Conservation (phyloP, 2,113 vertebrate species). For the Rhodinocichla rosea region DNA sequence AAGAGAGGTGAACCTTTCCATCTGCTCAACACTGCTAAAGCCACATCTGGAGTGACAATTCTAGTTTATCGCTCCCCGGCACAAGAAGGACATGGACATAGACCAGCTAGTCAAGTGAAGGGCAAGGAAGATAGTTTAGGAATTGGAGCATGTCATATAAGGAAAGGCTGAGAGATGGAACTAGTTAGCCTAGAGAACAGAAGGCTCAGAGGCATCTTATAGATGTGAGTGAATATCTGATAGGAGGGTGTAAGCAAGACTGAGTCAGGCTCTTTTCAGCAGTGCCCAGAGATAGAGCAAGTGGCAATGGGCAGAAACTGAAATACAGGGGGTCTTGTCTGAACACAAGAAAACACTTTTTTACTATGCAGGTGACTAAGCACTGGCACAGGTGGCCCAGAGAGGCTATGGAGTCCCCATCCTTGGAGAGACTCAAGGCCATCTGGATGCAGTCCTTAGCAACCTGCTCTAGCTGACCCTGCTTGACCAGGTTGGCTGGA, state of each 20-base stretch:
- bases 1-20: background rate
- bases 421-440: background rate
- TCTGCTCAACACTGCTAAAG: background rate
- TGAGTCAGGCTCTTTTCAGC: background rate
- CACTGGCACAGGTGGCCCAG: background rate
- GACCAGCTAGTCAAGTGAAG: background rate
- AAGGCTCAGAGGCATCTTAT: background rate
- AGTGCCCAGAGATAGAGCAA: background rate
- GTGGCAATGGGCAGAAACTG: background rate
- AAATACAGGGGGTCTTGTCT: background rate
- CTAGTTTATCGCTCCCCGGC: background rate
- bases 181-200: background rate
- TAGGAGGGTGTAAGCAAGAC: background rate
- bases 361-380: background rate
- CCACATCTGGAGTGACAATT: background rate
- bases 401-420: background rate
- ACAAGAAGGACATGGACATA: background rate
- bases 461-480: background rate
- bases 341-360: background rate
- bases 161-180: background rate
- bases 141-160: background rate
- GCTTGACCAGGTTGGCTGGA: background rate
- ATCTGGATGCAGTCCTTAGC: background rate
- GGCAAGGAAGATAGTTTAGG: background rate
- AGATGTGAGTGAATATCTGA: background rate